These are phyloP conservation scores for Lithophane socia DNA, from an alignment of 2,888 invertebrate species.

Conservation along the genomic window DNA sequence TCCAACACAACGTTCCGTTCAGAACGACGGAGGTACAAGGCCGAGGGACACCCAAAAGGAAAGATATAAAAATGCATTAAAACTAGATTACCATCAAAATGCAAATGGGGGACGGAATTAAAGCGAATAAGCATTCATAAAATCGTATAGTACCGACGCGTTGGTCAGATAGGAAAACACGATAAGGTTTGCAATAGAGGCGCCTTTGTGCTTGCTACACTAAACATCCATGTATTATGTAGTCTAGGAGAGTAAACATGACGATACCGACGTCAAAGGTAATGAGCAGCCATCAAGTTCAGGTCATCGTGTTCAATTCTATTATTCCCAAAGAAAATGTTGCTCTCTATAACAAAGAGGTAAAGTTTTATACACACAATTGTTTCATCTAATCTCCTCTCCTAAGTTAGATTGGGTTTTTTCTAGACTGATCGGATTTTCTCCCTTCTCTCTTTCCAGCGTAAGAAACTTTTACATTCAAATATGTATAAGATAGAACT, in stretches of 20 bases:
- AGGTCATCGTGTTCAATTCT: not conserved
- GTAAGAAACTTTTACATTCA: constrained; percentile 42
- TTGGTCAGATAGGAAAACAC: constrained; percentile 63
- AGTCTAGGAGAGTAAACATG: constrained; percentile 3
- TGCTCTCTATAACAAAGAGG: constrained; percentile 4
- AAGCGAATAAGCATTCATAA: constrained; percentile 66
- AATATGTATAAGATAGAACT: constrained; percentile 43
- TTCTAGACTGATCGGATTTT: constrained; percentile 40
- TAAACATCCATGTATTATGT: constrained; percentile 48
- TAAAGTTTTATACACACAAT: constrained; percentile 25
- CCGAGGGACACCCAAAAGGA: constrained; percentile 6
- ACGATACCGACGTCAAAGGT: constrained; percentile 10
- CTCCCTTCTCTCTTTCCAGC: not conserved
- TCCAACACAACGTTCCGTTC: too few species aligned
- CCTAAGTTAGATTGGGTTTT: constrained; percentile 49
- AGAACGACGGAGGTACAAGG: constrained; percentile 9
- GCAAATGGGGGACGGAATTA: constrained; percentile 62
- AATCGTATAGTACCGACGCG: constrained; percentile 47
- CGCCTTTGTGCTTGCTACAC: constrained; percentile 40
- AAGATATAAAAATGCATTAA: constrained; percentile 53
- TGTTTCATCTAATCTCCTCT: constrained; percentile 35
- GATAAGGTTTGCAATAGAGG: constrained; percentile 51
- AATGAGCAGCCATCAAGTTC: constrained; percentile 9
- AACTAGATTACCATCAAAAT: constrained; percentile 65
- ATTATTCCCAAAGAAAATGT: constrained; percentile 4